Base-by-base conservation (phyloP, 1,140 invertebrate species). In the Hylaeus anthracinus region DNA sequence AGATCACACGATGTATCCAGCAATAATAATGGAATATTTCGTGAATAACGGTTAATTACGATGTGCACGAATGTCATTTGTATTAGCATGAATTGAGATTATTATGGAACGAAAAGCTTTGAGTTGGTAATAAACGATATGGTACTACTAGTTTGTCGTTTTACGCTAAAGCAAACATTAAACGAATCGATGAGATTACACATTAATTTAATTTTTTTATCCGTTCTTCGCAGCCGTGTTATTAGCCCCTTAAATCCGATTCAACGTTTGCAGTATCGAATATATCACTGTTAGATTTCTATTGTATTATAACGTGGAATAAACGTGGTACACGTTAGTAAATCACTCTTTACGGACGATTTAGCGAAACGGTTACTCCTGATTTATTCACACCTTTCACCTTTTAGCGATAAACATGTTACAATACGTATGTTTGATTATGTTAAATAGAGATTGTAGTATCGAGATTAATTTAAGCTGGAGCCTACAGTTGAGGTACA, bases 131-230 rank as follows among this genome's bases (percentile, higher is more conserved):
- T 75, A n/a, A 65, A 75, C 51, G 55, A 10, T 26, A 66, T 10
- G 41, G 15, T 5, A 26, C 12, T 4, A 26, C 26, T 26, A 70
- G 37, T 70, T 61, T 15, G 41, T 37, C 65, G 37, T 61, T 77
- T 70, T 51, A 45, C n/a, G n/a, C 60, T 41, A 37, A 75, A 39
- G 43, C 10, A 66, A 66, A 64, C 51, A 45, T 75, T 65, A 56
- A 14, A 55, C 48, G 3, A 37, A 41, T 60, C 43, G 74, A 76
- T 41, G 5, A 14, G 9, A 70, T 75, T 12, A 41, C 26, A 45
- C 55, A 53, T 70, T 15, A 67, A 61, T 61, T 70, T 41, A 5
- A 51, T 1, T 4, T 70, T 45, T 51, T 60, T 77, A 9, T 45
- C 53, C 2, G 10, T 1, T 6, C 61, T 43, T 5, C 26, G 12